Percentiles rank a stretch among this genome's conserved stretches.
These are phyloP conservation scores for Dryomyza anilis DNA, from an alignment of 2,888 invertebrate genomes.

Conservation along the genomic window DNA sequence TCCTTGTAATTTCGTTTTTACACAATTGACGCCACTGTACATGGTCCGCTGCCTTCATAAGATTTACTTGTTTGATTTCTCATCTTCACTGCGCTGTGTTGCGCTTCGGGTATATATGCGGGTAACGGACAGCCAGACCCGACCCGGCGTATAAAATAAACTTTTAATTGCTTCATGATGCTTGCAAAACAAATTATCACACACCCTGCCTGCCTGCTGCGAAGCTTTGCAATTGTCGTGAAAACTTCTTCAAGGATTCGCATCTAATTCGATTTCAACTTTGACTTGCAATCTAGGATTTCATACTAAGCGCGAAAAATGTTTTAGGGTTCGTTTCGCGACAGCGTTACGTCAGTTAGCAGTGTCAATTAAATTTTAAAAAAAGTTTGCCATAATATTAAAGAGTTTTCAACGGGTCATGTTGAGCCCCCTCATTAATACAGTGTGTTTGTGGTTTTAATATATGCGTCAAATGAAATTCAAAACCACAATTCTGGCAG, in stretches of 20 bases:
- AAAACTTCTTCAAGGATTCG: neutral
- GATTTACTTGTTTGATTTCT: neutral
- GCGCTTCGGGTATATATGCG: neutral
- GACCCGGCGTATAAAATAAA: constrained; percentile 18
- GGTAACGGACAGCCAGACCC: neutral
- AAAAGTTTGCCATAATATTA: too few relatives aligned
- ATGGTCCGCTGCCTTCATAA: neutral
- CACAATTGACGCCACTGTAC: neutral
- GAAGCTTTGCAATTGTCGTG: neutral
- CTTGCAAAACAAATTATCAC: constrained; percentile 37
- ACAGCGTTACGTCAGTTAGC: too few relatives aligned
- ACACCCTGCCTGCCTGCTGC: neutral
- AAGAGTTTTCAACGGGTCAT: too few relatives aligned
- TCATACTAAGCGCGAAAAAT: neutral
- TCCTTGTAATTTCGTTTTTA: too few relatives aligned
- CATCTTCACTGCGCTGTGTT: neutral
- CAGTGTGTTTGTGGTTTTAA: too few relatives aligned
- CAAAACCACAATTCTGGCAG: too few relatives aligned
- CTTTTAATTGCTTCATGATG: constrained; percentile 40
- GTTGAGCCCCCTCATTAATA: too few relatives aligned
- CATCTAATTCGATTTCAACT: neutral
- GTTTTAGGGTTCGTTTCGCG: neutral
- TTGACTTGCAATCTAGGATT: neutral
- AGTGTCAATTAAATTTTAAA: too few relatives aligned
- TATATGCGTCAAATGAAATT: too few relatives aligned